Evolutionary conservation across 2,797 vertebrate genomes (phyloP), one percentile per base, ranked within the genome.

Genomic region (Platyrinchus mystaceus): DNA sequence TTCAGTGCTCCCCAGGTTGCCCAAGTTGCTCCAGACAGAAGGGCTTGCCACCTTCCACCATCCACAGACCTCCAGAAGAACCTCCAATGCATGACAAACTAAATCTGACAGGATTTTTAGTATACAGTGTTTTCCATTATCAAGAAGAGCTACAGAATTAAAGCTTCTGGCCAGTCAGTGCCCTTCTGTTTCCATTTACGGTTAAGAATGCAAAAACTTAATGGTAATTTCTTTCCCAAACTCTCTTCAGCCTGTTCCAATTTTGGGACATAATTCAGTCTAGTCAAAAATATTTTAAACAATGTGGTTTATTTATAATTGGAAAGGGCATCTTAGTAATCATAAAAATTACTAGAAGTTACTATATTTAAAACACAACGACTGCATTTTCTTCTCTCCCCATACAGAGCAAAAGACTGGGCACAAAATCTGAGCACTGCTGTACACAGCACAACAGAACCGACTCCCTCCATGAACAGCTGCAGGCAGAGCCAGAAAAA

Each of bases 151-250:
- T 90, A 76, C 22, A 88, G 88, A 95, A 90, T 82, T 64, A 74
- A 87, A 90, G 73, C 60, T 90, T 84, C 91, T 93, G 94, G 94
- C 78, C 89, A 91, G 76, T 93, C 73, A 87, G 71, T 91, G 81
- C 79, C 89, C 86, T 91, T 96, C 84, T 96, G 93, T 94, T 97
- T 94, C 95, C 95, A 96, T 95, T 96, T 97, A 97, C 3, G 30
- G 91, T 94, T 96, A 96, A 95, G 93, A 96, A 97, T 91, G 89
- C 56, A 84, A 94, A 94, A 94, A 68, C 66, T 69, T 81, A 69
- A 91, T 55, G 15, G 9, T 82, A 89, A 95, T 94, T 97, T 95
- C 84, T 93, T 94, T 94, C 92, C 92, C 92, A 94, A 94, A 94
- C 68, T 91, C 86, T 84, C 49, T 49, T 90, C 91, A 96, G 87